Conservation (phyloP, 1,140 invertebrate genomes). For the Aplysia californica region DNA sequence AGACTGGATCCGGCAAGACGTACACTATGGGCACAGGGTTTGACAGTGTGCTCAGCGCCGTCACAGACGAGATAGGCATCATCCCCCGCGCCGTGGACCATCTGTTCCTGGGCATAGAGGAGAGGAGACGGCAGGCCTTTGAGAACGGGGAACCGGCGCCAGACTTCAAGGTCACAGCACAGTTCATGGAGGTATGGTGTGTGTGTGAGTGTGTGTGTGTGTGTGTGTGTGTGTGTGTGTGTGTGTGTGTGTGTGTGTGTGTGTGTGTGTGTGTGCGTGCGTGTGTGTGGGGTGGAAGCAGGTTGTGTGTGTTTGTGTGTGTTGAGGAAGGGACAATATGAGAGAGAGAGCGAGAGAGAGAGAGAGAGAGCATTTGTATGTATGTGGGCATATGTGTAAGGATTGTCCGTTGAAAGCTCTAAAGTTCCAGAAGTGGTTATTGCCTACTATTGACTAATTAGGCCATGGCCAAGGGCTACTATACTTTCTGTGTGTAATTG, state of each 20-base stretch:
- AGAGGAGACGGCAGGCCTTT: constrained; percentile 69
- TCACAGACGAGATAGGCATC: constrained; percentile 64
- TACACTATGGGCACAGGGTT: constrained; percentile 99
- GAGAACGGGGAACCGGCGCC: constrained; percentile 63
- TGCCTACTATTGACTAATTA: too few species aligned
- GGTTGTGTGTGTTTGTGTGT: too few species aligned
- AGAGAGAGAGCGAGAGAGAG: constrained; percentile 15
- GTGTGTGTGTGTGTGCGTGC: too few species aligned
- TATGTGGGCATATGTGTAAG: not conserved
- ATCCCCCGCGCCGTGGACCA: constrained; percentile 70
- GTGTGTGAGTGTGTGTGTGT: too few species aligned
- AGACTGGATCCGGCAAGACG: constrained; percentile 84
- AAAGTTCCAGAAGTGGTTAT: too few species aligned
- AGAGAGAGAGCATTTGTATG: not conserved
- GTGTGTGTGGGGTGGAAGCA: too few species aligned
- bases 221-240: too few species aligned
- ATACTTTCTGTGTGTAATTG: too few species aligned
- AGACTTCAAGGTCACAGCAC: constrained; percentile 69
- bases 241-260: too few species aligned
- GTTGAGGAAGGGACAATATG: not conserved
- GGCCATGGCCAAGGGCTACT: too few species aligned
- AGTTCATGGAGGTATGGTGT: constrained; percentile 70
- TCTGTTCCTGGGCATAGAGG: constrained; percentile 74
- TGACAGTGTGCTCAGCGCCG: constrained; percentile 81
- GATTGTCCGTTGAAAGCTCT: not conserved